Evolutionary conservation across 2,113 vertebrate genomes (phyloP).

Genomic region (Chunga burmeisteri): DNA sequence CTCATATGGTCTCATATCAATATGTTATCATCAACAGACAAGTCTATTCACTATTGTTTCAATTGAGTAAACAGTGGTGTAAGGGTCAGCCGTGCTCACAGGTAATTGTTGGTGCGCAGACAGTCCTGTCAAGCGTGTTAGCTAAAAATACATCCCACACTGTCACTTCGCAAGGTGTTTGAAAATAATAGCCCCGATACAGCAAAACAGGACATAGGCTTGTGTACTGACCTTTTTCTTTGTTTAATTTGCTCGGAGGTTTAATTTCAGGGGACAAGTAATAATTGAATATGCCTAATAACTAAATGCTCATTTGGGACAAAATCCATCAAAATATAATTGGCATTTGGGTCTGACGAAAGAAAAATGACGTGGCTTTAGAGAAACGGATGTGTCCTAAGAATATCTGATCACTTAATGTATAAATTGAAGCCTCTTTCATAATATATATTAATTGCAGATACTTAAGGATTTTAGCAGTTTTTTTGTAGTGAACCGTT

Average conservation of each 20-base stretch:
- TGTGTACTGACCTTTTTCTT: conserved; percentile 89
- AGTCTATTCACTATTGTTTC: conserved; percentile 81
- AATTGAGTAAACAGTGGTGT: conserved; percentile 82
- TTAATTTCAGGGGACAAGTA: conserved; percentile 79
- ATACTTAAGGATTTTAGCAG: conserved; percentile 70
- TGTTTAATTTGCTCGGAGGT: conserved; percentile 78
- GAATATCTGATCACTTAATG: conserved; percentile 75
- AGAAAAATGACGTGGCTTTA: conserved; percentile 52
- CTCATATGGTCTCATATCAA: conserved; percentile 73
- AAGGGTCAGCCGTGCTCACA: conserved; percentile 83
- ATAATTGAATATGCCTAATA: conserved; percentile 83
- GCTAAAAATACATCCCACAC: conserved; percentile 87
- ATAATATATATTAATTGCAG: conserved; percentile 80
- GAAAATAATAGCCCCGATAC: conserved; percentile 85
- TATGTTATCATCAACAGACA: conserved; percentile 79
- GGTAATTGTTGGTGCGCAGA: conserved; percentile 88
- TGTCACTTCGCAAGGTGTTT: conserved; percentile 87
- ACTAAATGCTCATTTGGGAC: conserved; percentile 81
- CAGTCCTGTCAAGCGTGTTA: conserved; percentile 79
- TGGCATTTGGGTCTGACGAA: conserved; percentile 77
- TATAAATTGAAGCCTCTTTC: conserved; percentile 71
- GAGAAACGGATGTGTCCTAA: conserved; percentile 50
- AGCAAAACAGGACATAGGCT: conserved; percentile 78
- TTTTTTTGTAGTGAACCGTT: conserved; percentile 68
- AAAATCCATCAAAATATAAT: conserved; percentile 83